Base-by-base conservation (phyloP, 2,797 vertebrate genomes). In the Balearica regulorum region DNA sequence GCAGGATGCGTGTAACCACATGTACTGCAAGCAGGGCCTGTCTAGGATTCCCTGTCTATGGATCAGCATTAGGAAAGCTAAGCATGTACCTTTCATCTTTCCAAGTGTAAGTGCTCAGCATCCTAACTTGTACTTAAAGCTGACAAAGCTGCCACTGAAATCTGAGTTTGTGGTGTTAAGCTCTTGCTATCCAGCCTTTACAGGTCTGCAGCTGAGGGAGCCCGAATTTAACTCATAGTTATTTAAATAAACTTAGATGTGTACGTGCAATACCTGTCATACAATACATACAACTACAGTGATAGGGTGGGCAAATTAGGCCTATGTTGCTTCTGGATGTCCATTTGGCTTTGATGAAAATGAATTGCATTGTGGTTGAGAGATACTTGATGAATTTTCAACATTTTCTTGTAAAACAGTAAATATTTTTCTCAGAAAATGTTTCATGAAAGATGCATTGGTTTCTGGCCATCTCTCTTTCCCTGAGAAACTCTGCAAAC, bases 11-110 rank as follows among this genome's bases (percentile, higher is more conserved):
- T 25, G 44, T 33, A 54, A 55, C n/a, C 2, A 0, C 16, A 39
- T 2, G 19, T 10, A 4, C 13, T 4, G 19, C 0, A 1, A 70
- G 48, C 44, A 53, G 25, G 16, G 21, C 9, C 49, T 31, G 28
- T 5, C 33, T 24, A 25, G 51, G 21, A 75, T 16, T 19, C 28
- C 35, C 22, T 20, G 9, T 10, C 41, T 22, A 39, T 71, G 39
- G 16, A 75, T n/a, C 58, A 82, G 35, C 26, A 8, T 33, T 13
- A 70, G 48, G 33, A 25, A 62, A 53, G 24, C 33, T 73, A 44
- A 82, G 14, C 6, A 22, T 0, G 6, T 17, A 37, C 10, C 43
- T 72, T 64, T n/a, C 31, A 43, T 21, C 57, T 64, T 76, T 48
- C 20, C 55, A 48, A 26, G 20, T 18, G 8, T 5, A 19, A 37